phyloP scores from a whole-genome alignment of 2,888 invertebrate genomes.

The Polylopha cassiicola region DNA sequence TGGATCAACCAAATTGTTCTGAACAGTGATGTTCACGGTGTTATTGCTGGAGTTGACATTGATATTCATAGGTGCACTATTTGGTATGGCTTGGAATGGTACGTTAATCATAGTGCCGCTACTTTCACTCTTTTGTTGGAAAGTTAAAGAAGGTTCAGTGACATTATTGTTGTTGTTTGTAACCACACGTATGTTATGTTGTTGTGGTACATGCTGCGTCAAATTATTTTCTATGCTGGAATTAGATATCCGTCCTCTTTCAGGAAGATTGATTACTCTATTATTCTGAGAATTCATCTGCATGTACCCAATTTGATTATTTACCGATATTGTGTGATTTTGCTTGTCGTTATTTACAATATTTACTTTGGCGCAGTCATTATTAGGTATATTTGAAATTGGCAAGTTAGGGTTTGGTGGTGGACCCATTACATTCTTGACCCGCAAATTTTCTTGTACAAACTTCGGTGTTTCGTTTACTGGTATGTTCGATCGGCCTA shows the following conservation, averaged over 20 bases:
- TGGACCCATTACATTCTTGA: constrained; percentile 65
- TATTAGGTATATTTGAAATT: constrained; percentile 51
- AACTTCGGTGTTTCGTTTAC: constrained; percentile 62
- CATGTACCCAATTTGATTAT: constrained; percentile 67
- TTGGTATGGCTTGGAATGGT: constrained; percentile 71
- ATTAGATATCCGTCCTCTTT: constrained; percentile 59
- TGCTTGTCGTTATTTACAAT: constrained; percentile 59
- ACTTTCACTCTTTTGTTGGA: constrained; percentile 64
- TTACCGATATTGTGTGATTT: constrained; percentile 62
- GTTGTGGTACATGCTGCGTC: constrained; percentile 63
- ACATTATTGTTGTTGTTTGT: constrained; percentile 60
- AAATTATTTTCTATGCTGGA: constrained; percentile 56
- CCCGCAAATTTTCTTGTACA: constrained; percentile 55
- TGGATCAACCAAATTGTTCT: constrained; percentile 70
- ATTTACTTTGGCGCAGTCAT: constrained; percentile 64
- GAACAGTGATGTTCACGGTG: constrained; percentile 70
- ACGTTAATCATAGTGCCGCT: constrained; percentile 70
- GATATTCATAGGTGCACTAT: constrained; percentile 73
- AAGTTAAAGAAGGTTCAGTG: constrained; percentile 54
- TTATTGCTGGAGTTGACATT: constrained; percentile 73
- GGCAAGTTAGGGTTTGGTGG: constrained; percentile 47
- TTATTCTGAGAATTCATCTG: constrained; percentile 68
- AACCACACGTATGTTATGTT: constrained; percentile 68
- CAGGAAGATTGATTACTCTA: constrained; percentile 68
- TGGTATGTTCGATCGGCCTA: constrained; percentile 51